Evolutionary conservation across 2,113 vertebrate species (phyloP).

Genomic region (Phrynosoma blainvillii): DNA sequence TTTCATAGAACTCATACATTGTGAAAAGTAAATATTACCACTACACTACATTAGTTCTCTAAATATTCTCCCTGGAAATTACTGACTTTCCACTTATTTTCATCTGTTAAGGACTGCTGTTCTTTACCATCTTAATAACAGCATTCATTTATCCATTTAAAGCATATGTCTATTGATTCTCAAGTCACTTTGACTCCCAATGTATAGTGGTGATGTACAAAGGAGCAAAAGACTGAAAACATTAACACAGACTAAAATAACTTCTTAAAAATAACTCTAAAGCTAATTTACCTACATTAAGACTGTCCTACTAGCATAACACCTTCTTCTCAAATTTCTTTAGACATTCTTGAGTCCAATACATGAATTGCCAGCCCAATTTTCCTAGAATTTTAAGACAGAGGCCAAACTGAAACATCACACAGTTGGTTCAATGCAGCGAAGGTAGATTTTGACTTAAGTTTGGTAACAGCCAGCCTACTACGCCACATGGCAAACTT

Average conservation of each 20-base stretch:
- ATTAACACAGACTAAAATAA: too few relatives aligned
- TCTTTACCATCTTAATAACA: background rate
- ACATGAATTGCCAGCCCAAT: background rate
- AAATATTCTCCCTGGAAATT: background rate
- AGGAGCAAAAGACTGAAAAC: too few relatives aligned
- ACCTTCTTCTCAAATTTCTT: background rate
- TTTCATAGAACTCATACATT: conserved; percentile 39
- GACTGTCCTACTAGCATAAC: too few relatives aligned
- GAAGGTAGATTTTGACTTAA: too few relatives aligned
- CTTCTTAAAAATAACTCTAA: too few relatives aligned
- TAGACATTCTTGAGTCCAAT: too few relatives aligned
- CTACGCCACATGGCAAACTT: background rate
- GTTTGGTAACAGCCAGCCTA: background rate
- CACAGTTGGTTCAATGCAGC: background rate
- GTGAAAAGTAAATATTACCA: background rate
- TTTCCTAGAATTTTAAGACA: background rate
- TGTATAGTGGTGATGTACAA: too few relatives aligned
- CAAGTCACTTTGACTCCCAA: too few relatives aligned
- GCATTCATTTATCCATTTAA: too few relatives aligned
- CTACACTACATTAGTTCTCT: background rate
- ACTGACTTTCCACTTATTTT: background rate
- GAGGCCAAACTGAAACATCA: background rate
- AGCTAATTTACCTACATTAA: too few relatives aligned
- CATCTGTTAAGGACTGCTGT: background rate
- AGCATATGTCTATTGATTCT: too few relatives aligned